These are phyloP conservation scores for Scaptomyza cyrtandrae DNA, from an alignment of 2,888 invertebrate genomes.

Conservation along the genomic window DNA sequence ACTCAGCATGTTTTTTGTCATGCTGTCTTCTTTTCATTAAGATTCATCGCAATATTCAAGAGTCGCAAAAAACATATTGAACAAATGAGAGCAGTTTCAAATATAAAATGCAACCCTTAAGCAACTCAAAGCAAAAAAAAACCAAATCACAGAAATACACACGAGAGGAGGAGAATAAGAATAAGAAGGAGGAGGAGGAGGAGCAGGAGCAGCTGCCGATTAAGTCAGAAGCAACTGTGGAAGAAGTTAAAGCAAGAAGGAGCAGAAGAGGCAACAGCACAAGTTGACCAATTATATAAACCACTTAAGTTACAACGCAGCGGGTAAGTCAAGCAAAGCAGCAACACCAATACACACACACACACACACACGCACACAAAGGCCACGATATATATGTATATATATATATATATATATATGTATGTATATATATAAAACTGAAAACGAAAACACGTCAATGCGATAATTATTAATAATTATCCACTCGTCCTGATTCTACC, in stretches of 20 bases:
- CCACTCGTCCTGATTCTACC: conserved; percentile 77
- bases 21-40: background rate
- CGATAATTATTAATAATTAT: conserved; percentile 81
- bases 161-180: conserved; percentile 20
- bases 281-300: conserved; percentile 78
- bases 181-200: too few relatives aligned
- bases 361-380: conserved; percentile 18
- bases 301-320: conserved; percentile 68
- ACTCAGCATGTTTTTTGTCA: too few relatives aligned
- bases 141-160: conserved; percentile 35
- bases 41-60: conserved; percentile 2
- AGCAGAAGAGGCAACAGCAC: conserved; percentile 36
- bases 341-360: conserved; percentile 26
- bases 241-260: conserved; percentile 17
- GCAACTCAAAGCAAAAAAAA: conserved; percentile 5
- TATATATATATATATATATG: conserved; percentile 16
- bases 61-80: conserved; percentile 3
- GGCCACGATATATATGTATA: conserved; percentile 28
- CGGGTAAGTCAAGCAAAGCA: conserved; percentile 48
- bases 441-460: conserved; percentile 81
- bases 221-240: conserved; percentile 1
- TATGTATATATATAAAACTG: conserved; percentile 54
- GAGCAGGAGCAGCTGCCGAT: conserved; percentile 42
- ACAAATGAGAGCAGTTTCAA: conserved; percentile 26
- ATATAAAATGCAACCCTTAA: conserved; percentile 41